Conservation (phyloP, 2,113 vertebrate genomes). For the Sylvia atricapilla region DNA sequence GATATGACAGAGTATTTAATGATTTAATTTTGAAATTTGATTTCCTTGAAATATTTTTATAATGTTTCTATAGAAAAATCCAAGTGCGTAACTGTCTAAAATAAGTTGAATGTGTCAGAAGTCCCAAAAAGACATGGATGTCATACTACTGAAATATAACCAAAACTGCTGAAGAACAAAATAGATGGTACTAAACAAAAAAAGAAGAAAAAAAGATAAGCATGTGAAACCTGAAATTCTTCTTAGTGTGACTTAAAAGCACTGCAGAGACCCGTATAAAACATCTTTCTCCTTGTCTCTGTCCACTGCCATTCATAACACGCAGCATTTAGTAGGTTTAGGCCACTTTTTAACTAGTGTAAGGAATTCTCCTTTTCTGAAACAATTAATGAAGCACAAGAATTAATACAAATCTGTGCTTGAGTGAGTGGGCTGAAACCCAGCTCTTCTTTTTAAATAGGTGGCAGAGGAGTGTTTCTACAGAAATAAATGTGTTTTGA, state of each 20-base stretch:
- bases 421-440: background rate
- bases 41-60: background rate
- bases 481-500: slow-evolving; percentile 15
- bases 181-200: background rate
- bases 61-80: background rate
- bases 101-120: background rate
- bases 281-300: background rate
- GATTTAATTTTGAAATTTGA: background rate
- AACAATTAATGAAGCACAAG: background rate
- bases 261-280: background rate
- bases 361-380: background rate
- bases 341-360: background rate
- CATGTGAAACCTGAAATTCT: background rate
- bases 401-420: background rate
- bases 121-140: background rate
- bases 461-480: background rate
- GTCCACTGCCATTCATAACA: background rate
- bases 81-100: background rate
- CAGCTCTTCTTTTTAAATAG: background rate
- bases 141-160: background rate
- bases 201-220: too few relatives aligned
- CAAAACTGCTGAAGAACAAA: background rate
- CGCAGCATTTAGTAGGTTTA: background rate
- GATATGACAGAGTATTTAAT: background rate
- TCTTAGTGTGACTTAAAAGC: background rate